Conservation (phyloP, 2,113 vertebrate species). For the Oxyruncus cristatus region DNA sequence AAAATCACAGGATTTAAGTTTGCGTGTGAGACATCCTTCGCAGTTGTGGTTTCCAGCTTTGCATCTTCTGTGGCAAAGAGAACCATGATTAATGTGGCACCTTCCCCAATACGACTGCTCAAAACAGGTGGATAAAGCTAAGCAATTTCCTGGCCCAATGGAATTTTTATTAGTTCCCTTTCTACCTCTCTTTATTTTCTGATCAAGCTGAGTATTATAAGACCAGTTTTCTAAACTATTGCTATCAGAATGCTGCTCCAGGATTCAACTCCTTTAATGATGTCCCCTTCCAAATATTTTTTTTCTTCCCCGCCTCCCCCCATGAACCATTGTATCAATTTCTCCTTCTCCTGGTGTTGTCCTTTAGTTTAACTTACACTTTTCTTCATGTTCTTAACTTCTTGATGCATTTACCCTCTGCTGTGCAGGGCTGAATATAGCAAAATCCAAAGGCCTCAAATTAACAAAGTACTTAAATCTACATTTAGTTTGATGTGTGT, state of each 20-base stretch:
- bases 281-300: not conserved
- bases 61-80: not conserved
- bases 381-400: not conserved
- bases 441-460: not conserved
- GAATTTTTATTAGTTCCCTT: not conserved
- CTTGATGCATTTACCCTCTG: not conserved
- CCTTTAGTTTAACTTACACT: not conserved
- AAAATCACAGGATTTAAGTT: not conserved
- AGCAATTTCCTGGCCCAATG: not conserved
- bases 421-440: not conserved
- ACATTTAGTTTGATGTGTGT: not conserved
- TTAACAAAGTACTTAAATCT: not conserved
- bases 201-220: not conserved
- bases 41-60: not conserved
- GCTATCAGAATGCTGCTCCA: not conserved
- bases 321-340: not conserved
- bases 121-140: not conserved
- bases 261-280: not conserved
- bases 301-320: too few species aligned
- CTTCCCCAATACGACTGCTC: not conserved
- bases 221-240: not conserved
- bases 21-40: accelerated
- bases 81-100: not conserved
- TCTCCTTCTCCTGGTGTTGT: not conserved
- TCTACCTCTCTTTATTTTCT: not conserved